Evolutionary conservation across 2,797 vertebrate genomes (phyloP).

Genomic region (Galago senegalensis): DNA sequence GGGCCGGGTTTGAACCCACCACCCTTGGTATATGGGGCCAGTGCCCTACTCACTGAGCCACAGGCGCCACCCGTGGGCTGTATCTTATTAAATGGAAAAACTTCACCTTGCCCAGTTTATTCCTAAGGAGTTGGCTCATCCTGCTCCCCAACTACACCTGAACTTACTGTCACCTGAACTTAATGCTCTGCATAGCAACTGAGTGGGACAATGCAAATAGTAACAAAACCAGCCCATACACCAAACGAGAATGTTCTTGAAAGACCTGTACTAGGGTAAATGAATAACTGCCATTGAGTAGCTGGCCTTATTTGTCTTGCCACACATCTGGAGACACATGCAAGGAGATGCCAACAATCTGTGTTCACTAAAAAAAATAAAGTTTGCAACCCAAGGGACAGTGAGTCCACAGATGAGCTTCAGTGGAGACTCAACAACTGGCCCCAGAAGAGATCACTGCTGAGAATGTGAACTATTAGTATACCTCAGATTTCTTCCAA

Average conservation of each 20-base stretch:
- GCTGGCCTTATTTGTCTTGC: background rate
- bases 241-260: background rate
- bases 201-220: background rate
- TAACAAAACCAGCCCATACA: background rate
- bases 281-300: background rate
- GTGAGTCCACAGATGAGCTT: background rate
- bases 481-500: background rate
- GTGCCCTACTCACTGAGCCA: no score
- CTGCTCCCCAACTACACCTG: background rate
- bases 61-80: background rate
- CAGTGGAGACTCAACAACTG: background rate
- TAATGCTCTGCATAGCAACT: background rate
- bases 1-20: no score
- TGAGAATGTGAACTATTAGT: background rate
- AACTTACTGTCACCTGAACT: constrained; percentile 1
- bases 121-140: background rate
- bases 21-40: no score
- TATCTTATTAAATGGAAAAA: background rate
- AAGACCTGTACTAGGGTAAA: background rate
- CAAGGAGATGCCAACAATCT: background rate
- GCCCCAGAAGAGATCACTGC: background rate
- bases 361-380: background rate
- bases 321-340: background rate
- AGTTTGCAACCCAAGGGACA: background rate
- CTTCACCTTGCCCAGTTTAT: background rate